Evolutionary conservation across 2,888 invertebrate species (phyloP).

Genomic region (Agriopis leucophaearia): DNA sequence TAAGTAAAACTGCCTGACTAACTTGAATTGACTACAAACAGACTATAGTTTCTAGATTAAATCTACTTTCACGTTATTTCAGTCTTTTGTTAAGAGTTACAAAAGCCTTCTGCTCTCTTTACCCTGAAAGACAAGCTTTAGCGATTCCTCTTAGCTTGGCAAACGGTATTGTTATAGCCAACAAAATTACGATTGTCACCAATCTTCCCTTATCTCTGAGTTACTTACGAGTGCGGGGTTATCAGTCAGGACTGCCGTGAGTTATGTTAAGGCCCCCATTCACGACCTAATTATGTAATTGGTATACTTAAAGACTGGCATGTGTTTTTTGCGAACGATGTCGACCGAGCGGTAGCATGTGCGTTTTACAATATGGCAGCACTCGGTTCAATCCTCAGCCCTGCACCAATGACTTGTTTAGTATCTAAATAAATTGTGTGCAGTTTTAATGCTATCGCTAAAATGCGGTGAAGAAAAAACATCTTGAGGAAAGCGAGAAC

Average conservation of each 20-base stretch:
- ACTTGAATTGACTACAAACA: no score
- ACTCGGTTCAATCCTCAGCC: no score
- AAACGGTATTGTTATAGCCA: slow-evolving; percentile 39
- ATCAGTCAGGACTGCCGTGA: slow-evolving; percentile 31
- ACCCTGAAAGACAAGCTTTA: slow-evolving; percentile 16
- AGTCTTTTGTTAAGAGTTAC: neutral
- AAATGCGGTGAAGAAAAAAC: no score
- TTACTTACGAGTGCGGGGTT: slow-evolving; percentile 41
- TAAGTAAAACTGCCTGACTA: no score
- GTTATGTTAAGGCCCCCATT: slow-evolving; percentile 12
- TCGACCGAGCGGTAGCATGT: no score
- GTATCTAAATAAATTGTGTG: no score
- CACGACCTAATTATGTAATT: slow-evolving; percentile 22
- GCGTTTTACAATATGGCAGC: no score
- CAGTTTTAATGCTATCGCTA: no score
- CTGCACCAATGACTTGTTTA: no score
- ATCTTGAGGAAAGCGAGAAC: no score
- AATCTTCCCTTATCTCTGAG: slow-evolving; percentile 44
- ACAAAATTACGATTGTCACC: slow-evolving; percentile 43
- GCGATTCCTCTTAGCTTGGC: slow-evolving; percentile 16
- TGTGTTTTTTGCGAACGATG: neutral
- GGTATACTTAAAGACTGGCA: neutral
- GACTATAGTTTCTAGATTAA: no score
- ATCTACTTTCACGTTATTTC: neutral
- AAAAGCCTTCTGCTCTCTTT: slow-evolving; percentile 7